Base-by-base conservation (phyloP, 1,140 invertebrate species). In the Neotoxoptera formosana region DNA sequence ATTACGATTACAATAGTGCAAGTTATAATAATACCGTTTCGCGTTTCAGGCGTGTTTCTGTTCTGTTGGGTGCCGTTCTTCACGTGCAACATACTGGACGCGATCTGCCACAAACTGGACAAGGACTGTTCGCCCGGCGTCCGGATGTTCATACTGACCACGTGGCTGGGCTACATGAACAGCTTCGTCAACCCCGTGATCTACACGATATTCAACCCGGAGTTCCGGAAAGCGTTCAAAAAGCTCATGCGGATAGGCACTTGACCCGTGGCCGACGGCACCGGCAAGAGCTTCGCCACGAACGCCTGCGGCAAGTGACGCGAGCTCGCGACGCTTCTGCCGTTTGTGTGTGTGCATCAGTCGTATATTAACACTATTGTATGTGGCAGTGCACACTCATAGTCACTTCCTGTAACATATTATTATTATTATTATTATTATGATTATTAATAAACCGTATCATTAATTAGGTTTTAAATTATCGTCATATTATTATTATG, bases 41-140 rank as follows among this genome's bases (percentile, higher is more conserved):
- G 36, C 94, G 88, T 95, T 95, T 84, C 95, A 98, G 97, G 97
- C 94, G 98, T 99, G 1, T 99, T 99, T 95, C 96, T 99, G 17
- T 97, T 99, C 94, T 99, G 99, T 95, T 99, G 99, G 99, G 97
- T 99, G 90, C 99, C 99, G 81, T 99, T 99, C 96, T 99, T 99
- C 96, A 99, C 98, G 1, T 98, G 98, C 95, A 98, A 99, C 95
- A 98, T 99, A 92, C 97, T 99, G 96, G 99, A 99, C 95, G 99
- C 99, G n/a, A 97, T 99, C 23, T 98, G 97, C 96, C 97, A 98
- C 94, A 98, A 99, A 95, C 96, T 99, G 94, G 96, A 96, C 41
- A 96, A 96, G 93, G 96, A 97, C 94, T 99, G 98, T 95, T 96
- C 97, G 94, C 98, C 98, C 0, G 98, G 98, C 21, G 96, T 99